phyloP scores from a whole-genome alignment of 2,888 invertebrate genomes.

The Alitta virens region DNA sequence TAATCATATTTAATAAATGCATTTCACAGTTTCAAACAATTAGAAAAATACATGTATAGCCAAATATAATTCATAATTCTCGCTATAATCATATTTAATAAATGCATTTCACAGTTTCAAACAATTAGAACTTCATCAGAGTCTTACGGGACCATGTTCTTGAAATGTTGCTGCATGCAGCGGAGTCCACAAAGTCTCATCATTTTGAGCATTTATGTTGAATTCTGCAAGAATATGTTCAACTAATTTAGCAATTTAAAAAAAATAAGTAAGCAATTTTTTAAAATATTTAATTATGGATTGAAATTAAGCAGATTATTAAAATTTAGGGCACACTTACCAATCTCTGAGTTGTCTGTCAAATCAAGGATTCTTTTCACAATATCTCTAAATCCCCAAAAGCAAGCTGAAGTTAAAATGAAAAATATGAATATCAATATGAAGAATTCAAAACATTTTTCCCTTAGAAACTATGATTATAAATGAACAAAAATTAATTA shows the following conservation, averaged over 20 bases:
- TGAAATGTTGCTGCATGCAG: slow-evolving; percentile 54
- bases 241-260: background rate
- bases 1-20: no score
- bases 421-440: background rate
- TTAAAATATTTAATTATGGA: no score
- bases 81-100: no score
- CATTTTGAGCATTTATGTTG: slow-evolving; percentile 48
- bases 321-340: slow-evolving; percentile 7
- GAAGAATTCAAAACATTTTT: background rate
- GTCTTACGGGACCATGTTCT: slow-evolving; percentile 52
- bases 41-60: no score
- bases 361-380: slow-evolving; percentile 40
- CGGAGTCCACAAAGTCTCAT: slow-evolving; percentile 49
- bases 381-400: slow-evolving; percentile 52
- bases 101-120: no score
- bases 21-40: no score
- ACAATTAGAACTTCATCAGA: no score
- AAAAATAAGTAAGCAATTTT: no score
- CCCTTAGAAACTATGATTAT: background rate
- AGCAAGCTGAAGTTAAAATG: slow-evolving; percentile 38
- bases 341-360: slow-evolving; percentile 35
- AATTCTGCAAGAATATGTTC: slow-evolving; percentile 11
- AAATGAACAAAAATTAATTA: slow-evolving; percentile 1
- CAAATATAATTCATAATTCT: no score
- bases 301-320: no score